phyloP scores from a whole-genome alignment of 53 echinoderm and acorn worm genomes.

The Crossaster papposus region DNA sequence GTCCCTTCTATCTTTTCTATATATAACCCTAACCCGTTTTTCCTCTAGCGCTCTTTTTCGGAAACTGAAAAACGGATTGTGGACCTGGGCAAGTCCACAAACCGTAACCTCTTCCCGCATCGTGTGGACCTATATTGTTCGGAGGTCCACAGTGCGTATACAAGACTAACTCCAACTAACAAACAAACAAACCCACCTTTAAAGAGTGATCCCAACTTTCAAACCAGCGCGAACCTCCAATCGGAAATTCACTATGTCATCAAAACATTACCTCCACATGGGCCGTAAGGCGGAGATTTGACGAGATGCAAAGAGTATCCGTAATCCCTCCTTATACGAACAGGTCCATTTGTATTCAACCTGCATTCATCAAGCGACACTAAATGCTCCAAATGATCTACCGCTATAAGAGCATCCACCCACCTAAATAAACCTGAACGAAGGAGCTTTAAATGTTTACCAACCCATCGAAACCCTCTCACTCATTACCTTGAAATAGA shows the following conservation, averaged over 20 bases:
- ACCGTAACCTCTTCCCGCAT: too few species aligned
- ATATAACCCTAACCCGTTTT: too few species aligned
- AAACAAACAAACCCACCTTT: conserved; percentile 28
- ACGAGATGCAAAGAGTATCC: neutral
- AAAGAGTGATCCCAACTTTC: neutral
- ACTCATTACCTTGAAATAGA: conserved; percentile 7
- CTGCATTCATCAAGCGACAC: neutral
- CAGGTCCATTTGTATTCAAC: neutral
- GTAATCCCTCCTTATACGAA: neutral
- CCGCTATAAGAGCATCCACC: neutral
- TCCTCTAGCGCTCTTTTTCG: too few species aligned
- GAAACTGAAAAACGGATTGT: too few species aligned
- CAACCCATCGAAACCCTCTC: neutral
- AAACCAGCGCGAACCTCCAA: neutral
- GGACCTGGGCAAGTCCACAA: too few species aligned
- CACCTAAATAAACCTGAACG: neutral
- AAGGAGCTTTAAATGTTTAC: neutral
- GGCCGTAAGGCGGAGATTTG: neutral
- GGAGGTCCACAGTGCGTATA: too few species aligned
- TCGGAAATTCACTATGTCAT: conserved; percentile 4
- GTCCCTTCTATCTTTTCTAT: too few species aligned
- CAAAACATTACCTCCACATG: conserved; percentile 14
- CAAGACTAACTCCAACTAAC: too few species aligned
- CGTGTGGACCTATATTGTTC: too few species aligned
- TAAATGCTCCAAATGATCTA: neutral